These are phyloP conservation scores for Timema podura DNA, from an alignment of 2,888 invertebrate genomes.

Conservation along the genomic window DNA sequence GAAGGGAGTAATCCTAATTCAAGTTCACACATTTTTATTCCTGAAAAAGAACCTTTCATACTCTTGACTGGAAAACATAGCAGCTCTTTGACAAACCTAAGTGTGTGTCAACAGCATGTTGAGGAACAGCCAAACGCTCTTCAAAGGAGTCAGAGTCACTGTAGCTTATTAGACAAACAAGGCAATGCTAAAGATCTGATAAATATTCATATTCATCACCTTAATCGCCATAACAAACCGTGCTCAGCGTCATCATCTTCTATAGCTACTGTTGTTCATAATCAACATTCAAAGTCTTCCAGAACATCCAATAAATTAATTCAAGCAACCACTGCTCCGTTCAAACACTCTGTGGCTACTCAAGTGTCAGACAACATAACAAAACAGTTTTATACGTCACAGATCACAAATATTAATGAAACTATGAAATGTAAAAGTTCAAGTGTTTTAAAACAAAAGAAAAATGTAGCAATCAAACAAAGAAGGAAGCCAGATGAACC, in stretches of 20 bases:
- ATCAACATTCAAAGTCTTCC: slow-evolving; percentile 34
- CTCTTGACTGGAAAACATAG: slow-evolving; percentile 9
- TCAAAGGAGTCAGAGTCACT: slow-evolving; percentile 16
- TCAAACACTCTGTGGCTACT: slow-evolving; percentile 42
- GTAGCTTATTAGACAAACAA: slow-evolving; percentile 10
- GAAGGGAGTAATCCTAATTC: too few relatives aligned
- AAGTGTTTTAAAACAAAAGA: too few relatives aligned
- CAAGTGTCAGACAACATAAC: slow-evolving; percentile 41
- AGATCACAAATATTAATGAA: too few relatives aligned
- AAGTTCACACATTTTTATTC: not conserved
- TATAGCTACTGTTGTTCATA: slow-evolving; percentile 44
- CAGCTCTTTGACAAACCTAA: slow-evolving; percentile 22
- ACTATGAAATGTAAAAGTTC: too few relatives aligned
- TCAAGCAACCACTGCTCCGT: slow-evolving; percentile 11
- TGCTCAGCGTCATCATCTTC: slow-evolving; percentile 40
- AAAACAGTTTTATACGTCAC: too few relatives aligned
- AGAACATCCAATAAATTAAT: slow-evolving; percentile 27
- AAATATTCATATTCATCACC: slow-evolving; percentile 1
- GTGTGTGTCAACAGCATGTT: not conserved
- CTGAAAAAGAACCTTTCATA: not conserved
- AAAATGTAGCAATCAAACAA: too few relatives aligned
- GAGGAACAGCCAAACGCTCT: not conserved
- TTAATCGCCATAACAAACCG: too few relatives aligned
- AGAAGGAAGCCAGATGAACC: too few relatives aligned
- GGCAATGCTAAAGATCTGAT: too few relatives aligned